These are phyloP conservation scores for Rhodophaea formosa DNA, from an alignment of 2,888 invertebrate genomes.

Conservation along the genomic window DNA sequence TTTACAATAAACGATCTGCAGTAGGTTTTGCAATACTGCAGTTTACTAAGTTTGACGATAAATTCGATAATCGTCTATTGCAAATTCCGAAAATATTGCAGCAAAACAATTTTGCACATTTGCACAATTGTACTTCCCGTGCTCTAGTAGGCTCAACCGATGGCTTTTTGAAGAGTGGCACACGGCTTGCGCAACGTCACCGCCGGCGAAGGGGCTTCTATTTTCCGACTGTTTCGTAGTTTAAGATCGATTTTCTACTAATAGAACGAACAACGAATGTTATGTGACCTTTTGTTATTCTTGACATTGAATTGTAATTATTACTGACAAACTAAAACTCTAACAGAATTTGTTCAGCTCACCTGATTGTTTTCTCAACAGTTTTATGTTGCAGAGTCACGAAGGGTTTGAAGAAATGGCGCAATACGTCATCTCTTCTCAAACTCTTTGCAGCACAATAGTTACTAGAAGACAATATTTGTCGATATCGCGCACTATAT, in stretches of 20 bases:
- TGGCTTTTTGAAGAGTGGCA: conserved; percentile 55
- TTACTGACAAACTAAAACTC: conserved; percentile 44
- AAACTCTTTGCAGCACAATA: conserved; percentile 34
- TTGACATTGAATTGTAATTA: conserved; percentile 33
- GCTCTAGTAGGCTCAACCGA: conserved; percentile 1
- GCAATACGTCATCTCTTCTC: conserved; percentile 21
- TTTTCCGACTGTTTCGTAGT: conserved; percentile 44
- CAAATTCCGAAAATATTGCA: background rate
- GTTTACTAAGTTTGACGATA: background rate
- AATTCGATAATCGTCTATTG: background rate
- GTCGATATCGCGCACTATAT: conserved; percentile 62
- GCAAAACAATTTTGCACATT: no score
- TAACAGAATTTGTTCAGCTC: conserved; percentile 33
- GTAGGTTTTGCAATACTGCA: conserved; percentile 18
- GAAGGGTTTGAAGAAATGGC: conserved; percentile 18
- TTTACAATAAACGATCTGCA: no score
- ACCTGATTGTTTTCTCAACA: conserved; percentile 22
- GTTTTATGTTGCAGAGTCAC: conserved; percentile 23
- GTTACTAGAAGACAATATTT: conserved; percentile 43
- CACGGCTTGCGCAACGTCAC: conserved; percentile 42
- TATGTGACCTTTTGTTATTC: conserved; percentile 37
- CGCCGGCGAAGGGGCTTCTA: conserved; percentile 45
- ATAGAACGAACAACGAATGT: conserved; percentile 44
- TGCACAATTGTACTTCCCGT: background rate
- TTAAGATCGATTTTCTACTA: conserved; percentile 34